Conservation (phyloP, 2,888 invertebrate species). For the Cecidostiba fungosa region DNA sequence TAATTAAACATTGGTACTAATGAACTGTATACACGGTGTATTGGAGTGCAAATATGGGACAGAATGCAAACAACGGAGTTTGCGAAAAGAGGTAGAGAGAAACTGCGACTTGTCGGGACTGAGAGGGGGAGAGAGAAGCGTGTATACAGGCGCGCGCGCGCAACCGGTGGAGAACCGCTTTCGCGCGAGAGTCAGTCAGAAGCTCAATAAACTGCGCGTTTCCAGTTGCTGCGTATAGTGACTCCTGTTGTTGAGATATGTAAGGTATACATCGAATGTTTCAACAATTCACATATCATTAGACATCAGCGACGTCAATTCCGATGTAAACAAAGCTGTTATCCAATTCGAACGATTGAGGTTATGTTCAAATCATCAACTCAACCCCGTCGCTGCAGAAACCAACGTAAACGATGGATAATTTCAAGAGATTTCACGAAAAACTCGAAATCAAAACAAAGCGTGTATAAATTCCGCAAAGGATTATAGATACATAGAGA, state of each 20-base stretch:
- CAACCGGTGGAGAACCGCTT: slow-evolving; percentile 41
- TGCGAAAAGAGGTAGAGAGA: background rate
- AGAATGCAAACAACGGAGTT: background rate
- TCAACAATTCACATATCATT: background rate
- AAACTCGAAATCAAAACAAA: too few relatives aligned
- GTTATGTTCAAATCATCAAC: background rate
- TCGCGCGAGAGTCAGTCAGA: slow-evolving; percentile 21
- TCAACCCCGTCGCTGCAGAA: too few relatives aligned
- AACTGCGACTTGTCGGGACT: background rate
- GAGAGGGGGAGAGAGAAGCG: background rate
- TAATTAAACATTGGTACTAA: background rate
- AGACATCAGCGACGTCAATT: background rate
- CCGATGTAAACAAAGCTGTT: too few relatives aligned
- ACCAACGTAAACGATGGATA: too few relatives aligned
- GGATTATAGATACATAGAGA: too few relatives aligned
- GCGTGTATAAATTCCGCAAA: too few relatives aligned
- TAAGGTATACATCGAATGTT: background rate
- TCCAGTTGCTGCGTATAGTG: background rate
- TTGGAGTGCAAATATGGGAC: slow-evolving; percentile 19
- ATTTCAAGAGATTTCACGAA: too few relatives aligned
- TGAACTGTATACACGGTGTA: background rate
- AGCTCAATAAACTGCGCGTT: slow-evolving; percentile 31
- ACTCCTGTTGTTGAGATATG: background rate
- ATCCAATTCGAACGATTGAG: too few relatives aligned
- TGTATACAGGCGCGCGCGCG: background rate